Percentiles rank a stretch among this genome's conserved stretches.
phyloP scores from a whole-genome alignment of 2,888 invertebrate genomes.

The Nineta flava region DNA sequence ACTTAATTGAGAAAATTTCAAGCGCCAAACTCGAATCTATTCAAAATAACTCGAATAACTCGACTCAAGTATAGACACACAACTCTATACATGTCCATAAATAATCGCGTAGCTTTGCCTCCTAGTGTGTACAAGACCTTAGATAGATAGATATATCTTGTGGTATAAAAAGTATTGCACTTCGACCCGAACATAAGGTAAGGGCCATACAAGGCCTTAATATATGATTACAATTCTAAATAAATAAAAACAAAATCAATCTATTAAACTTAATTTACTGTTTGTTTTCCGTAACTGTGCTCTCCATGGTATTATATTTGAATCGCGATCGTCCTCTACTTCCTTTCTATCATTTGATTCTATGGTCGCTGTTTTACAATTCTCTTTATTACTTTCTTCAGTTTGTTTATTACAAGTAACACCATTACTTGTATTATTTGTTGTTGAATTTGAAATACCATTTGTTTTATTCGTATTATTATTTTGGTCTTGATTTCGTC shows the following conservation, averaged over 20 bases:
- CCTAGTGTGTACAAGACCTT: too few species aligned
- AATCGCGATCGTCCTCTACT: slow-evolving; percentile 40
- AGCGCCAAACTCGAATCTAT: too few species aligned
- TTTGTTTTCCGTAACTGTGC: slow-evolving; percentile 80
- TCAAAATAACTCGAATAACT: too few species aligned
- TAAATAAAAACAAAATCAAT: slow-evolving; percentile 27
- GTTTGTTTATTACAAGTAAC: slow-evolving; percentile 11
- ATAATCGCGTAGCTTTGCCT: too few species aligned
- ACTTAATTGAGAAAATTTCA: too few species aligned
- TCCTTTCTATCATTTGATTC: slow-evolving; percentile 13
- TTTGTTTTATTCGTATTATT: slow-evolving; percentile 18
- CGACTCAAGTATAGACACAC: too few species aligned
- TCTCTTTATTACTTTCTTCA: slow-evolving; percentile 25
- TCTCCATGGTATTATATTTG: slow-evolving; percentile 72
- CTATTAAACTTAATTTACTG: slow-evolving; percentile 72
- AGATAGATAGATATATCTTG: too few species aligned
- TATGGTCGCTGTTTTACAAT: slow-evolving; percentile 16
- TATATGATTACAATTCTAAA: too few species aligned
- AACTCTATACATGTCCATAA: too few species aligned
- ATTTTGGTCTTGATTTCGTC: slow-evolving; percentile 25
- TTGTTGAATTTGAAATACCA: slow-evolving; percentile 3
- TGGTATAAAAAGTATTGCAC: too few species aligned
- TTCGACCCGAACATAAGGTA: too few species aligned
- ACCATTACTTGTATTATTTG: slow-evolving; percentile 9
- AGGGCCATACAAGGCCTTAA: too few species aligned